Conservation (phyloP, 2,888 invertebrate genomes). For the Sesamia inferens region DNA sequence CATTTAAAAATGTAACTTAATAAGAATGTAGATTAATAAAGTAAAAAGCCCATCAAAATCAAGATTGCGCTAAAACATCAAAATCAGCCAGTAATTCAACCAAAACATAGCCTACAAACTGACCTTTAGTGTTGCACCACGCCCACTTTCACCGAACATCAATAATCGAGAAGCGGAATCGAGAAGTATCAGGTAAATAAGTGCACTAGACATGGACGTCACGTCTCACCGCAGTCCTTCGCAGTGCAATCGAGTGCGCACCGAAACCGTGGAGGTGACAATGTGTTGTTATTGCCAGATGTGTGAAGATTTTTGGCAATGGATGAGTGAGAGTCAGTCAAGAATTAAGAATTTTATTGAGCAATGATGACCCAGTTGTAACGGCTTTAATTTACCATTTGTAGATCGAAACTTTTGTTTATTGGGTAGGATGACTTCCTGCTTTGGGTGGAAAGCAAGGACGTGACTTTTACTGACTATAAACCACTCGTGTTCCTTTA, state of each 20-base stretch:
- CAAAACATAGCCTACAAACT: neutral
- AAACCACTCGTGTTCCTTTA: no score
- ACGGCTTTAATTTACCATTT: no score
- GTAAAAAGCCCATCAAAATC: no score
- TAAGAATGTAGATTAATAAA: no score
- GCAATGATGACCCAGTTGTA: no score
- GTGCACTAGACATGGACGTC: constrained; percentile 76
- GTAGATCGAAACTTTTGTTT: no score
- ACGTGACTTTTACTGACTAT: no score
- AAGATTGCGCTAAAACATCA: neutral
- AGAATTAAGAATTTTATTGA: neutral
- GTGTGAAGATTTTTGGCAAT: constrained; percentile 26
- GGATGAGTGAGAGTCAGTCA: neutral
- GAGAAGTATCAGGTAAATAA: constrained; percentile 79
- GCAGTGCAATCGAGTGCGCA: constrained; percentile 69
- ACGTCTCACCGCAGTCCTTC: constrained; percentile 77
- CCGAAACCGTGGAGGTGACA: constrained; percentile 53
- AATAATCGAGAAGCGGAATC: constrained; percentile 75
- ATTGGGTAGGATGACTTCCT: no score
- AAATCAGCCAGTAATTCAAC: neutral
- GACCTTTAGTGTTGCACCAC: constrained; percentile 41
- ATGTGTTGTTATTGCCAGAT: constrained; percentile 49
- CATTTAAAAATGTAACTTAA: no score
- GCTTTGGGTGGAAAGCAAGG: no score
- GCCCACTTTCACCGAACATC: constrained; percentile 69